Percentiles rank a stretch among this genome's conserved stretches.
Evolutionary conservation across 1,140 invertebrate genomes (phyloP).

Genomic region (Rhynchophorus ferrugineus): DNA sequence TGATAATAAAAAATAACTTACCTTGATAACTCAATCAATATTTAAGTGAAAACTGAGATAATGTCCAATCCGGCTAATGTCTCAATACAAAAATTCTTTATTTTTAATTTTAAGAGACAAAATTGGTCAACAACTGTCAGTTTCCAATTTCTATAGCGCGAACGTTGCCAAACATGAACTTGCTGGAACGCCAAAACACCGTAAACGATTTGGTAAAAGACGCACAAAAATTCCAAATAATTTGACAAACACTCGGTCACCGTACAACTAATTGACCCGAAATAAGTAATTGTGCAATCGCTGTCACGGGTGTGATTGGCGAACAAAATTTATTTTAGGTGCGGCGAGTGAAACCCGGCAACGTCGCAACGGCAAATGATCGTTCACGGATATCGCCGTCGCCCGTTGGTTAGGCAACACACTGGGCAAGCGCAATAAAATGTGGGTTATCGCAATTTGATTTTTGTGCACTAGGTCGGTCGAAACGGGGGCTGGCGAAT

Average conservation of each 20-base stretch:
- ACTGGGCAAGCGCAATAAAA: constrained; percentile 25
- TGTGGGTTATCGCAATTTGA: constrained; percentile 11
- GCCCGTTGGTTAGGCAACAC: constrained; percentile 21
- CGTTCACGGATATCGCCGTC: not conserved
- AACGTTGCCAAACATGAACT: not conserved
- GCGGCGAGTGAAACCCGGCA: not conserved
- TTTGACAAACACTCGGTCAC: too few relatives aligned
- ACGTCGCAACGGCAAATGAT: not conserved
- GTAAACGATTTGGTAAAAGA: too few relatives aligned
- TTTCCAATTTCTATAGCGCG: not conserved
- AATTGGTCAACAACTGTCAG: not conserved
- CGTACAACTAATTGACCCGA: too few relatives aligned
- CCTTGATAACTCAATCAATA: not conserved
- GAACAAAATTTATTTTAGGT: too few relatives aligned
- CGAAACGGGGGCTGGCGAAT: not conserved
- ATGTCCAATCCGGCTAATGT: too few relatives aligned
- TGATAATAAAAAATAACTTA: not conserved
- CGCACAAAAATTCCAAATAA: too few relatives aligned
- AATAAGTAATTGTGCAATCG: too few relatives aligned
- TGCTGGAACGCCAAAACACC: too few relatives aligned
- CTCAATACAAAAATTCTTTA: too few relatives aligned
- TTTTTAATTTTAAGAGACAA: not conserved
- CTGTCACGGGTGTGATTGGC: too few relatives aligned
- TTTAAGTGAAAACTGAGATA: too few relatives aligned
- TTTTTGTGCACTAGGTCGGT: not conserved